Evolutionary conservation across 2,113 vertebrate species (phyloP), one percentile per base, ranked within the genome.

Genomic region (Chlorodrepanis virens): DNA sequence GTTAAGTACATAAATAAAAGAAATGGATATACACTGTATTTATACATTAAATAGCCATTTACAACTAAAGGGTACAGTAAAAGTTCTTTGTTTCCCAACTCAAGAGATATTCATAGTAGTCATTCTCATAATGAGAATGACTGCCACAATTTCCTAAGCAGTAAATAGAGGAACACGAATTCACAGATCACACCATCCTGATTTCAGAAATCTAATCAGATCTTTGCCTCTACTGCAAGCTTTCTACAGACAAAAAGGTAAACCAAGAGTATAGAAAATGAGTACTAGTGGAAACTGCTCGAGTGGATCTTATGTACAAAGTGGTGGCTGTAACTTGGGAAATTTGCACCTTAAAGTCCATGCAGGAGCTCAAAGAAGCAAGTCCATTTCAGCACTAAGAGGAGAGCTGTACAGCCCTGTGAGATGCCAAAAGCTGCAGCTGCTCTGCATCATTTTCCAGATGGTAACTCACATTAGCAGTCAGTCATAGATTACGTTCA

Each of bases 361-460:
- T 0, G 39, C 37, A 63, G 39, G 20, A 83, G 29, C 53, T 78
- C 5, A 3, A 67, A 25, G 27, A 44, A 72, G 22, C 33, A 44
- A 88, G 56, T 39, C 23, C 3, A 0, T 28, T 75, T 78, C 69
- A 61, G 78, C 59, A 61, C 75, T 52, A 33, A 53, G 49, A 64
- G 47, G 25, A 13, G 1, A 87, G 76, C 52, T 87, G 78, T 56
- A 90, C 70, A 87, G 59, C 40, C 28, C 14, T 14, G 16, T 40
- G 60, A 64, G 60, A 94, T 65, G 84, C 87, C 87, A 96, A 90
- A 97, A 93, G 40, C 37, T 69, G 57, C 94, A 96, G 75, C 94
- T 97, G 94, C 59, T 96, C 69, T 91, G 44, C 93, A 95, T 89
- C 86, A 71, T 42, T 87, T 92, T 90, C 92, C 88, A 97, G 92